Percentiles rank a stretch among this genome's conserved stretches.
These are phyloP conservation scores for Hypsopygia costalis DNA, from an alignment of 2,888 invertebrate genomes.

Conservation along the genomic window DNA sequence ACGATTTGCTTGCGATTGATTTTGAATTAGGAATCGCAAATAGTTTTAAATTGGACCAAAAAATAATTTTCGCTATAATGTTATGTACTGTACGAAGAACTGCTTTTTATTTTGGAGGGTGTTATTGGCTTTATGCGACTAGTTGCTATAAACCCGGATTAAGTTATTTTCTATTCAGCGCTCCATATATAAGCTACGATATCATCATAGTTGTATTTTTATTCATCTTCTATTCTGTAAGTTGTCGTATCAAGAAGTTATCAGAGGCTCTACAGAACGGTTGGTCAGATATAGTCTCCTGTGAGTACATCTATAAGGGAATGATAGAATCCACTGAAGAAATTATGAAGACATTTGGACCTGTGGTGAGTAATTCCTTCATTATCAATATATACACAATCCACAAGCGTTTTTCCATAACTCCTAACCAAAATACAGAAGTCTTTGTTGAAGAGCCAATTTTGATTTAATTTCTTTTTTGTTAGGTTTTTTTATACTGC, in stretches of 20 bases:
- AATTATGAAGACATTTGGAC: slow-evolving; percentile 11
- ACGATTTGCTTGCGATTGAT: slow-evolving; percentile 6
- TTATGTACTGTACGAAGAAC: background rate
- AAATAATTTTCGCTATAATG: slow-evolving; percentile 1
- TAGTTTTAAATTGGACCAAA: slow-evolving; percentile 5
- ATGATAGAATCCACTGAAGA: slow-evolving; percentile 3
- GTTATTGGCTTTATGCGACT: background rate
- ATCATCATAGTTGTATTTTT: slow-evolving; percentile 6
- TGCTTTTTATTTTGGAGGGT: background rate
- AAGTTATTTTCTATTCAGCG: background rate
- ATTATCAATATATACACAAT: too few relatives aligned
- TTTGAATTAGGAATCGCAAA: slow-evolving; percentile 1
- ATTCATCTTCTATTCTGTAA: slow-evolving; percentile 9
- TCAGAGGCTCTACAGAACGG: slow-evolving; percentile 2
- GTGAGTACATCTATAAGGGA: slow-evolving; percentile 7
- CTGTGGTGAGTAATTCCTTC: slow-evolving; percentile 8
- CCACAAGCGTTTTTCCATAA: too few relatives aligned
- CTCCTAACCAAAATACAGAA: too few relatives aligned
- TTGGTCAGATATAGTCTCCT: background rate
- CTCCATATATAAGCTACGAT: slow-evolving; percentile 5
- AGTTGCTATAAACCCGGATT: background rate
- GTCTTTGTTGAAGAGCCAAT: too few relatives aligned
- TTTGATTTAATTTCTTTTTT: too few relatives aligned
- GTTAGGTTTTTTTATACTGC: too few relatives aligned
- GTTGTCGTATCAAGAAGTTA: slow-evolving; percentile 11